Evolutionary conservation across 1,140 invertebrate genomes (phyloP).

Genomic region (Kradibia gibbosae): DNA sequence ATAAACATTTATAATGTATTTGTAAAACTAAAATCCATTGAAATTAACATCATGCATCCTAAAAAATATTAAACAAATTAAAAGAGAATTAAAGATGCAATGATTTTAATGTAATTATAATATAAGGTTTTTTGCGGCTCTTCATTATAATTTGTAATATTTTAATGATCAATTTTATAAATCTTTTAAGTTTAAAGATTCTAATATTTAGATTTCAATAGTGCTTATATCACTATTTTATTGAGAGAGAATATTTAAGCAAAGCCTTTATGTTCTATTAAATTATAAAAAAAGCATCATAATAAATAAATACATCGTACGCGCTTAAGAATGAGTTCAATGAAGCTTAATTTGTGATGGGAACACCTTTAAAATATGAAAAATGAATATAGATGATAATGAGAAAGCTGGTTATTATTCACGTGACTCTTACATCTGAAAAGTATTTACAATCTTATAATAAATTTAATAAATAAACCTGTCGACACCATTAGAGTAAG

Average conservation of each 20-base stretch:
- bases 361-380: too few species aligned
- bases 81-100: background rate
- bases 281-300: too few species aligned
- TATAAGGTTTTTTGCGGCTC: background rate
- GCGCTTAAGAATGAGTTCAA: too few species aligned
- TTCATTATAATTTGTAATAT: background rate
- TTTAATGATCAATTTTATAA: background rate
- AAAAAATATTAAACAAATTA: background rate
- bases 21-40: background rate
- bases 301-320: too few species aligned
- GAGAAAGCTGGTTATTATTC: background rate
- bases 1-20: background rate
- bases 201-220: too few species aligned
- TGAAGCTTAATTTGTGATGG: background rate
- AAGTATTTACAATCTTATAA: background rate
- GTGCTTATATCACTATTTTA: too few species aligned
- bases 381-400: background rate
- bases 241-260: too few species aligned
- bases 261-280: too few species aligned
- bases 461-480: background rate
- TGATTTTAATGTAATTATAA: background rate
- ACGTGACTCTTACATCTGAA: background rate
- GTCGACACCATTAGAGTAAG: background rate
- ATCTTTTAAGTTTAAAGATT: background rate
- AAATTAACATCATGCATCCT: background rate